Evolutionary conservation across 1,140 invertebrate genomes (phyloP).

Genomic region (Zeugodacus cucurbitae): DNA sequence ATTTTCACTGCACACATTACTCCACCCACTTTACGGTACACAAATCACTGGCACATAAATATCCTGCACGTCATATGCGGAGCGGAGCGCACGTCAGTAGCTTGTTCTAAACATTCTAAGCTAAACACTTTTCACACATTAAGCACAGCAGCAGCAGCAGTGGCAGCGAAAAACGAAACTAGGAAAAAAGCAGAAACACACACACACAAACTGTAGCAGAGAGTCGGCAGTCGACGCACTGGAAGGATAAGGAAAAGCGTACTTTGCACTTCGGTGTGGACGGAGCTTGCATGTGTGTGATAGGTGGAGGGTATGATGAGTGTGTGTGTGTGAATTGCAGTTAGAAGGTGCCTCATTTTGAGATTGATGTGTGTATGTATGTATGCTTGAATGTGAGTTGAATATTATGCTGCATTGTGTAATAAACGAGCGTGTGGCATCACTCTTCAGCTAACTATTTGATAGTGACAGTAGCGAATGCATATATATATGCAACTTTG

Average conservation of each 20-base stretch:
- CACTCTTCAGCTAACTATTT: no score
- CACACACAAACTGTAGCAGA: neutral
- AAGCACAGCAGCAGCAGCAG: no score
- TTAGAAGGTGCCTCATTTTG: neutral
- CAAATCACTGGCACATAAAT: constrained; percentile 17
- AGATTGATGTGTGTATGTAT: neutral
- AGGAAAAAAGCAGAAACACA: neutral
- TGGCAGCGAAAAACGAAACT: neutral
- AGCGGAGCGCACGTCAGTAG: neutral
- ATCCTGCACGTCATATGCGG: constrained; percentile 29
- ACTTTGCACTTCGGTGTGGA: neutral
- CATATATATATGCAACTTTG: no score
- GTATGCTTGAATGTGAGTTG: neutral
- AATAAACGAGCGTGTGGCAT: no score
- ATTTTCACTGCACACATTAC: constrained; percentile 21
- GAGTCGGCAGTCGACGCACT: neutral
- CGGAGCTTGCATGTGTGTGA: neutral
- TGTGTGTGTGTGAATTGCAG: neutral
- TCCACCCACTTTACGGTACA: constrained; percentile 11
- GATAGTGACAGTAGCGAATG: no score
- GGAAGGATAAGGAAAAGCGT: neutral
- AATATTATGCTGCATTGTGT: no score
- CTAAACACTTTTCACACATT: constrained; percentile 27
- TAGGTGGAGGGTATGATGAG: neutral
- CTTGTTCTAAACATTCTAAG: neutral